Conservation (phyloP, 2,888 invertebrate genomes). For the Nomada fucata region DNA sequence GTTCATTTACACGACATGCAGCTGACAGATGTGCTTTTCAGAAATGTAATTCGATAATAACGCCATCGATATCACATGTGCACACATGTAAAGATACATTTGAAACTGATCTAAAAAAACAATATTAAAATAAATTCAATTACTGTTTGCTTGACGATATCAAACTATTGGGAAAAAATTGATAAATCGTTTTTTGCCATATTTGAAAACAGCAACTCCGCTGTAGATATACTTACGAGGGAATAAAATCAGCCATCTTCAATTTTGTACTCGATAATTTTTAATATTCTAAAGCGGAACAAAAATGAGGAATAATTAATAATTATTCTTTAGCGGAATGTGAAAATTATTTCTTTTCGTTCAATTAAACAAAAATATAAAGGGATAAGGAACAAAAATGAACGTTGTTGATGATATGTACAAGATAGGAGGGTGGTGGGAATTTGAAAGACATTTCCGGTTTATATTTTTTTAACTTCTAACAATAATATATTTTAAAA, state of each 20-base stretch:
- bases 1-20: not conserved
- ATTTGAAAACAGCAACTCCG: too few relatives aligned
- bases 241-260: too few relatives aligned
- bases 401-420: not conserved
- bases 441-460: conserved; percentile 19
- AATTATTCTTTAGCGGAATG: too few relatives aligned
- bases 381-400: not conserved
- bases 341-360: too few relatives aligned
- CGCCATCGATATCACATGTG: not conserved
- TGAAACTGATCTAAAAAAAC: not conserved
- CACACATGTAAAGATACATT: not conserved
- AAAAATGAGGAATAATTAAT: too few relatives aligned
- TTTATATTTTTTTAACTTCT: conserved; percentile 75
- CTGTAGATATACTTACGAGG: too few relatives aligned
- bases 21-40: not conserved
- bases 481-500: conserved; percentile 83
- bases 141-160: not conserved
- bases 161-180: too few relatives aligned
- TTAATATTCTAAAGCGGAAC: too few relatives aligned
- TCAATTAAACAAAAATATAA: not conserved
- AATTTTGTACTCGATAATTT: too few relatives aligned
- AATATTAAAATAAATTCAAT: not conserved
- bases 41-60: conserved; percentile 23
- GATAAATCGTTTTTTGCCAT: too few relatives aligned
- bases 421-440: conserved; percentile 4